Percentiles rank a stretch among this genome's conserved stretches.
phyloP scores from a whole-genome alignment of 2,113 vertebrate genomes.

The Plestiodon gilberti region DNA sequence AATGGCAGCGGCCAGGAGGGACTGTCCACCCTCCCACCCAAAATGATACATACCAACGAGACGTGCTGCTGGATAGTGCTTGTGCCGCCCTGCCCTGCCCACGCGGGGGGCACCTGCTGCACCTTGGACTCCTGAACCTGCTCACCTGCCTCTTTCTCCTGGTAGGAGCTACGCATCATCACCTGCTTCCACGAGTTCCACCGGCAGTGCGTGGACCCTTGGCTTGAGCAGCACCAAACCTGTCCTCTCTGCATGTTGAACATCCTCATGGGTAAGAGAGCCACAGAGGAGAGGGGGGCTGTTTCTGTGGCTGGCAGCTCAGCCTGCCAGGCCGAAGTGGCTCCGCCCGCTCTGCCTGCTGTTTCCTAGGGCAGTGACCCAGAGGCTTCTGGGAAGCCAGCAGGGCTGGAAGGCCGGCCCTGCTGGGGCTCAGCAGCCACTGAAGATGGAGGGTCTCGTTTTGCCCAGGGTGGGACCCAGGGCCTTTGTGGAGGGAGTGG shows the following conservation, averaged over 20 bases:
- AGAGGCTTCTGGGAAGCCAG: background rate
- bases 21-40: background rate
- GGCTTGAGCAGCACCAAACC: constrained; percentile 93
- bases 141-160: constrained; percentile 32
- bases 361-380: too few species aligned
- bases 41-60: background rate
- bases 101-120: background rate
- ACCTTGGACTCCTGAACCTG: background rate
- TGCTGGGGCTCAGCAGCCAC: too few species aligned
- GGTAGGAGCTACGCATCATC: constrained; percentile 93
- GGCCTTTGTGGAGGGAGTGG: background rate
- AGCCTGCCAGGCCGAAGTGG: too few species aligned
- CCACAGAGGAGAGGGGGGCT: background rate
- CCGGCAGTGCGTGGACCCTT: constrained; percentile 93
- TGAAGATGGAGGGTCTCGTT: background rate
- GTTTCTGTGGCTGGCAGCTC: background rate
- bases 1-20: background rate
- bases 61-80: too few species aligned
- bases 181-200: constrained; percentile 97
- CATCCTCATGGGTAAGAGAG: constrained; percentile 91
- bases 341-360: too few species aligned
- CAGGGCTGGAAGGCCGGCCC: too few species aligned
- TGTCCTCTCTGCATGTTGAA: constrained; percentile 99
- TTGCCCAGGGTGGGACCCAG: background rate
- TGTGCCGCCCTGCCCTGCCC: too few species aligned